Evolutionary conservation across 1,140 invertebrate genomes (phyloP).

Genomic region (Stenopsyche tienmushanensis): DNA sequence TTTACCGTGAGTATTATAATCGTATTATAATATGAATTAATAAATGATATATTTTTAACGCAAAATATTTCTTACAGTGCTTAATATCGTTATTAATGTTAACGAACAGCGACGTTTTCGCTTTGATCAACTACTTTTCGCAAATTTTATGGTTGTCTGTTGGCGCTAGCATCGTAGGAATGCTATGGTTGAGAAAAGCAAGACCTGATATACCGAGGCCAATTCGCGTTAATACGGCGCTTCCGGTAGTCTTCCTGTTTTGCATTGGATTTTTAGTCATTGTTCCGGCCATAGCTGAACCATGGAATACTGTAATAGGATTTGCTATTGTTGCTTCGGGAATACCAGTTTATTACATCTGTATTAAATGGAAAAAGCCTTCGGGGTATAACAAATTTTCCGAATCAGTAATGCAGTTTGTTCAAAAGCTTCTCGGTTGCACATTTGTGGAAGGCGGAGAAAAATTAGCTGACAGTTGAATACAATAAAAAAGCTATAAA

Average conservation of each 20-base stretch:
- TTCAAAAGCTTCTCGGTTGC: constrained; percentile 55
- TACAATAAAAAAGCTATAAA: not conserved
- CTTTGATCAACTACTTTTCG: constrained; percentile 77
- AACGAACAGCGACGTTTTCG: constrained; percentile 68
- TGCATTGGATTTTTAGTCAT: constrained; percentile 82
- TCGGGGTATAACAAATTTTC: constrained; percentile 49
- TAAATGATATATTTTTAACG: not conserved
- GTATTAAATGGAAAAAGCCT: constrained; percentile 84
- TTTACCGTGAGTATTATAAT: constrained; percentile 66
- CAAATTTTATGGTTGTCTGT: constrained; percentile 79
- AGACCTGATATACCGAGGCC: constrained; percentile 76
- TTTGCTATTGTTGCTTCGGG: constrained; percentile 81
- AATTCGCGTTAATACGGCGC: constrained; percentile 75
- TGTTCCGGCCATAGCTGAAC: constrained; percentile 75
- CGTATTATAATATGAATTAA: not conserved
- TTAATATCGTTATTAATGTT: constrained; percentile 71
- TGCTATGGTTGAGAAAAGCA: constrained; percentile 74
- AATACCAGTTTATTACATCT: constrained; percentile 87
- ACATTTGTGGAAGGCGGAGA: constrained; percentile 51
- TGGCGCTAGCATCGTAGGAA: constrained; percentile 71
- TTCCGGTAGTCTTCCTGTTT: constrained; percentile 82
- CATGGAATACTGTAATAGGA: constrained; percentile 81
- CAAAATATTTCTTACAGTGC: constrained; percentile 59
- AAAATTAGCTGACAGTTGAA: constrained; percentile 42
- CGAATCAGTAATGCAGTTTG: constrained; percentile 48